A percentile compares a stretch with the other conserved stretches of the same genome.
Conservation (phyloP, 2,888 invertebrate species). For the Heliconius hortense region DNA sequence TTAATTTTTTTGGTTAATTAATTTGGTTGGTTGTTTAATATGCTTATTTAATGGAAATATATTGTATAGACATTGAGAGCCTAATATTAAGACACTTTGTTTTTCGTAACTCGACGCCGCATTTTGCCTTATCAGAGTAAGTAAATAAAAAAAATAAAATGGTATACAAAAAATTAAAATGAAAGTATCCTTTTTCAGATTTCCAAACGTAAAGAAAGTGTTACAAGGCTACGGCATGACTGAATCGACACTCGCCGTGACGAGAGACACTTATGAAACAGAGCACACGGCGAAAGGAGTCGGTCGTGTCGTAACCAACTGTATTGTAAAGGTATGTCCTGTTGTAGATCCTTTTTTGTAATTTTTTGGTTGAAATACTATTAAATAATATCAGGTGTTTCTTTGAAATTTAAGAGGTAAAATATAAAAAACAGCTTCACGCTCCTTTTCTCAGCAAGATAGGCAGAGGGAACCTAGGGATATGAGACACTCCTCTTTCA, state of each 20-base stretch:
- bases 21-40: too few species aligned
- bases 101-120: too few species aligned
- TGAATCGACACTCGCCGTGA: slow-evolving; percentile 47
- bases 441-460: too few species aligned
- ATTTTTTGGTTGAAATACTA: neutral
- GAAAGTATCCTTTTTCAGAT: slow-evolving; percentile 43
- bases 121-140: neutral
- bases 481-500: too few species aligned
- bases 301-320: slow-evolving; percentile 45
- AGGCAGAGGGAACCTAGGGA: too few species aligned
- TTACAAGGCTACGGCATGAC: slow-evolving; percentile 57
- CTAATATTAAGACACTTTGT: too few species aligned
- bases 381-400: too few species aligned
- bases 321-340: slow-evolving; percentile 48
- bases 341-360: neutral
- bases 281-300: slow-evolving; percentile 45
- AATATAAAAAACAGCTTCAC: too few species aligned
- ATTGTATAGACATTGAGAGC: too few species aligned
- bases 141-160: neutral
- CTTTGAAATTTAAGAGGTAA: too few species aligned
- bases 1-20: too few species aligned
- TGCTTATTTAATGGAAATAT: too few species aligned
- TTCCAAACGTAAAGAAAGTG: slow-evolving; percentile 48
- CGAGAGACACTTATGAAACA: slow-evolving; percentile 36
- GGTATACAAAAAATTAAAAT: neutral